Conservation (phyloP, 2,888 invertebrate species). For the Lasioglossum pauxillum region DNA sequence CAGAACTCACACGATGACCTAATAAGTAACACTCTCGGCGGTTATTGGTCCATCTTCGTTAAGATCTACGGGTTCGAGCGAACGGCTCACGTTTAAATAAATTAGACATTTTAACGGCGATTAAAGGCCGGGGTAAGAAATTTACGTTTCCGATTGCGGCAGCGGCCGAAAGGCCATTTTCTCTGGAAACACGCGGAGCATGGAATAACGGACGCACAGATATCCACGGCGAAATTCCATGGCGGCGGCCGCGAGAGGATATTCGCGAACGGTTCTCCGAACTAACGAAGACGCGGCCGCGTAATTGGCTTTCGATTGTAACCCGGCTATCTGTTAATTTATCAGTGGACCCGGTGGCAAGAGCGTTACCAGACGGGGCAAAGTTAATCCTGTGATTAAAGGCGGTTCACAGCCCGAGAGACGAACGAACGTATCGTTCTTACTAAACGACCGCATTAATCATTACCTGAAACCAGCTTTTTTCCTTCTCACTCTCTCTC, state of each 20-base stretch:
- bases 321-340: conserved; percentile 38
- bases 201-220: neutral
- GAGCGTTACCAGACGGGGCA: conserved; percentile 14
- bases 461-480: conserved; percentile 13
- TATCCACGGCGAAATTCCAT: neutral
- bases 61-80: neutral
- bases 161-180: neutral
- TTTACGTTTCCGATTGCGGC: neutral
- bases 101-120: neutral
- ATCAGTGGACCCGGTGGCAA: neutral
- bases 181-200: neutral
- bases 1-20: neutral
- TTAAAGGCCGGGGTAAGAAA: neutral
- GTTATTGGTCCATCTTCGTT: neutral
- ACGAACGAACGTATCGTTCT: conserved; percentile 15
- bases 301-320: conserved; percentile 33
- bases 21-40: neutral
- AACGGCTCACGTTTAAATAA: neutral
- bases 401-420: neutral
- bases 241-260: neutral
- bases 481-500: neutral
- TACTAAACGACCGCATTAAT: conserved; percentile 36
- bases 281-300: conserved; percentile 7
- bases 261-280: neutral
- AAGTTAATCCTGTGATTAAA: conserved; percentile 43